A percentile compares a stretch with the other conserved stretches of the same genome.
Conservation (phyloP, 2,888 invertebrate species). For the Melanostoma mellinum region DNA sequence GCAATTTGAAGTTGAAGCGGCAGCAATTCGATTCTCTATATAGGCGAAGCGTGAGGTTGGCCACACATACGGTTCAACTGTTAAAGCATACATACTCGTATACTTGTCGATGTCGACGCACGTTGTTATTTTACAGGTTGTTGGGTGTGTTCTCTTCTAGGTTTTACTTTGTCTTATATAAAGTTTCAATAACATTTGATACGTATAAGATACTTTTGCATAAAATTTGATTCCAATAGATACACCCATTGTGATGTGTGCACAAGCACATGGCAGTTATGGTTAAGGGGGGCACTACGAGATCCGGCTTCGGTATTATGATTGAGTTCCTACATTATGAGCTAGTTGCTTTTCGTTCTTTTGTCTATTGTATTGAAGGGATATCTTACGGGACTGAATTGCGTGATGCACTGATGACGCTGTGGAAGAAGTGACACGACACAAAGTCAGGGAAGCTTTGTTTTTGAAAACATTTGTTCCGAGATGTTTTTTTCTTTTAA, state of each 20-base stretch:
- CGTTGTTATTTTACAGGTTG: slow-evolving; percentile 4
- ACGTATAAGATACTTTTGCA: slow-evolving; percentile 55
- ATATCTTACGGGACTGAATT: slow-evolving; percentile 15
- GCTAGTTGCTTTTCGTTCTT: not conserved
- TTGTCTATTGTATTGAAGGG: not conserved
- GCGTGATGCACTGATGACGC: slow-evolving; percentile 17
- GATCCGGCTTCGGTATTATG: slow-evolving; percentile 64
- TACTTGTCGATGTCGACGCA: not conserved
- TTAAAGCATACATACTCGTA: not conserved
- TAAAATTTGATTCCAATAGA: slow-evolving; percentile 68
- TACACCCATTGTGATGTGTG: slow-evolving; percentile 58
- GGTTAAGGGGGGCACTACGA: slow-evolving; percentile 49
- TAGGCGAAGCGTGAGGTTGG: slow-evolving; percentile 37
- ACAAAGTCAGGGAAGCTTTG: too few species aligned
- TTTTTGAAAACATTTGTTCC: too few species aligned
- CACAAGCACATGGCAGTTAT: slow-evolving; percentile 29
- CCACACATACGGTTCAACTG: slow-evolving; percentile 34
- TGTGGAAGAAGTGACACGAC: too few species aligned
- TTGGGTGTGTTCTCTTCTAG: slow-evolving; percentile 31
- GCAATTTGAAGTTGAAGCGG: slow-evolving; percentile 38
- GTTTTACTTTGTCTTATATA: slow-evolving; percentile 11
- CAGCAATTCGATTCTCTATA: slow-evolving; percentile 14
- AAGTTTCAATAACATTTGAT: slow-evolving; percentile 53
- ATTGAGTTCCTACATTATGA: not conserved
- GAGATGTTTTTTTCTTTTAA: too few species aligned